Base-by-base conservation (phyloP, 1,140 invertebrate genomes). In the Xylocopa sonorina region DNA sequence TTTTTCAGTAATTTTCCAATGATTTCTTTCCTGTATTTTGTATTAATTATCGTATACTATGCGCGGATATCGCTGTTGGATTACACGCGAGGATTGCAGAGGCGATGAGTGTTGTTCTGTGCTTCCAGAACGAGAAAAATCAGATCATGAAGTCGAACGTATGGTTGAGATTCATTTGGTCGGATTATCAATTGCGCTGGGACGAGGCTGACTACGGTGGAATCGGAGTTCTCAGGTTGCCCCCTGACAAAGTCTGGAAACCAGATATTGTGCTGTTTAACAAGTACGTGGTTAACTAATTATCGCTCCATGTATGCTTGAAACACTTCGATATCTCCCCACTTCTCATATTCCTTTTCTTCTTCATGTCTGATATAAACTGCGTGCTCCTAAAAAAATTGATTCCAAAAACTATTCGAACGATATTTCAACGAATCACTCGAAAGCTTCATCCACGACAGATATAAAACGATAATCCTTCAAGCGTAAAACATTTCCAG, bases 131-230 rank as follows among this genome's bases (percentile, higher is more conserved):
- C 90, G 98, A 99, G 93, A 99, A 99, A 93, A 99, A 99, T 94
- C 98, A 99, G 94, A 98, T 99, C 88, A 99, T 99, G 98, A 99
- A 99, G 93, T 98, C 98, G 14, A 99, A 99, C 92, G 98, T 99
- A 46, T 99, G 98, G 98, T 94, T 99, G 89, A 95, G 98, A 92
- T 95, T 99, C 94, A 97, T 98, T 69, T 99, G 99, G 99, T 96
- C 95, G 91, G 99, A 99, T 93, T 99, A 99, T 93, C 99, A 99
- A 92, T 93, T 99, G 85, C 96, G 96, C 91, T 99, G 99, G 99
- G 98, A 99, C 89, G 98, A 99, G 89, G 97, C 98, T 67, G 97
- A 99, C 92, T 99, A 99, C 90, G 98, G 99, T 63, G 98, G 98
- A 58, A 99, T 99, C 81, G 96, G 96, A 41, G 98, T 99, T 29